These are phyloP conservation scores for Acanthis flammea DNA, from an alignment of 2,797 vertebrate genomes.

Conservation along the genomic window DNA sequence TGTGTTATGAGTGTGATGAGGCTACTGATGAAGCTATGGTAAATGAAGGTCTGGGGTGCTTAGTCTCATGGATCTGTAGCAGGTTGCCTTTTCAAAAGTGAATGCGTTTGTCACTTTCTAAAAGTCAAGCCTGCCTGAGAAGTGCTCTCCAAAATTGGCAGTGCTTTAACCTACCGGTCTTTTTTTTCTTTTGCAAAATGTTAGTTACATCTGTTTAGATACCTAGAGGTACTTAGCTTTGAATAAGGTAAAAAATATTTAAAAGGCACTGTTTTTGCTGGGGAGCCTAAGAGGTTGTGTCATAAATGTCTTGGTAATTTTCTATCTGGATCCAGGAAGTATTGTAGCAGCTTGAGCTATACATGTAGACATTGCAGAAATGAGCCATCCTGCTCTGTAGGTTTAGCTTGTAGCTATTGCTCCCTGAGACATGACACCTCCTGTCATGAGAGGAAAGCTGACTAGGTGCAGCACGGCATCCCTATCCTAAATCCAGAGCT, in stretches of 20 bases:
- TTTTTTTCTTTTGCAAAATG: neutral
- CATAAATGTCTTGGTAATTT: neutral
- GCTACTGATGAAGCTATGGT: neutral
- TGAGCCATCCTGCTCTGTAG: neutral
- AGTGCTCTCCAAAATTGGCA: slow-evolving; percentile 63
- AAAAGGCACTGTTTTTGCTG: rapidly evolving
- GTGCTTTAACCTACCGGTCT: neutral
- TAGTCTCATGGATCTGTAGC: neutral
- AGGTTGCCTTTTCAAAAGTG: slow-evolving; percentile 30
- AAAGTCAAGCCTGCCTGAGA: slow-evolving; percentile 60
- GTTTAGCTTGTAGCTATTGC: neutral
- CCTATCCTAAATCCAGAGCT: neutral
- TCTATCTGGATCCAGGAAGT: neutral
- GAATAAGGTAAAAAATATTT: neutral
- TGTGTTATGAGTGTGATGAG: neutral
- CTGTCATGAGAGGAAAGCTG: neutral
- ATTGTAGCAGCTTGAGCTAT: neutral
- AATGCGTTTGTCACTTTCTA: slow-evolving; percentile 10
- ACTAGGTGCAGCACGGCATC: neutral
- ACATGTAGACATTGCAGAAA: neutral
- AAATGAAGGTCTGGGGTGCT: slow-evolving; percentile 1
- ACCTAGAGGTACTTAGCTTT: neutral
- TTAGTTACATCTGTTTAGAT: neutral
- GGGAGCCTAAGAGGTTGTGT: neutral
- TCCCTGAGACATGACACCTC: neutral